These are phyloP conservation scores for Bombus waltoni DNA, from an alignment of 1,140 invertebrate species.

Conservation along the genomic window DNA sequence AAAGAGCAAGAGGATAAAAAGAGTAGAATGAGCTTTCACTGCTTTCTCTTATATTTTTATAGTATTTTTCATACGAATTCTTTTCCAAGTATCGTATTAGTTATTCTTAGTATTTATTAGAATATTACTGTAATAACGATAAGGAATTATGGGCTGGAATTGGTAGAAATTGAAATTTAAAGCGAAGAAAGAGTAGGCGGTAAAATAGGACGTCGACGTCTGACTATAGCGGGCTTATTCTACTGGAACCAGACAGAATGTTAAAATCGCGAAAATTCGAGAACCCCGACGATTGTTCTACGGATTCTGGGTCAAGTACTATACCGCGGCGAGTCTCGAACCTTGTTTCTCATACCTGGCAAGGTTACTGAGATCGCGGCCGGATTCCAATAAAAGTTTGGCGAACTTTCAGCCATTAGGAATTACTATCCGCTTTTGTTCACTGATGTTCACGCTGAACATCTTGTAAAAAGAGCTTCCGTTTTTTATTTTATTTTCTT, in stretches of 20 bases:
- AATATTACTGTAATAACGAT: not conserved
- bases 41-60: not conserved
- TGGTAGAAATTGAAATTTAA: not conserved
- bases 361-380: slow-evolving; percentile 68
- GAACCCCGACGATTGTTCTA: slow-evolving; percentile 32
- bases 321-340: slow-evolving; percentile 55
- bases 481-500: not conserved
- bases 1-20: not conserved
- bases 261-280: not conserved
- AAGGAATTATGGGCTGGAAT: not conserved
- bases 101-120: not conserved
- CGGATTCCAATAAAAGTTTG: slow-evolving; percentile 71
- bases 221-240: not conserved
- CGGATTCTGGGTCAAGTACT: slow-evolving; percentile 67
- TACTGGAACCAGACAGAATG: not conserved
- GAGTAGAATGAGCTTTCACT: not conserved
- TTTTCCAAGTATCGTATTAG: not conserved
- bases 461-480: not conserved
- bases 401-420: slow-evolving; percentile 55
- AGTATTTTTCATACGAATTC: not conserved
- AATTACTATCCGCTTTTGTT: slow-evolving; percentile 44
- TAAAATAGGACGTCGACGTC: not conserved
- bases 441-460: not conserved
- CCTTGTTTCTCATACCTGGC: slow-evolving; percentile 64
- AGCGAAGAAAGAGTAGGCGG: not conserved